A percentile compares a stretch with the other conserved stretches of the same genome.
Conservation (phyloP, 30 jellyfish, hydroid and myxozoan genomes). For the Hydractinia echinata region DNA sequence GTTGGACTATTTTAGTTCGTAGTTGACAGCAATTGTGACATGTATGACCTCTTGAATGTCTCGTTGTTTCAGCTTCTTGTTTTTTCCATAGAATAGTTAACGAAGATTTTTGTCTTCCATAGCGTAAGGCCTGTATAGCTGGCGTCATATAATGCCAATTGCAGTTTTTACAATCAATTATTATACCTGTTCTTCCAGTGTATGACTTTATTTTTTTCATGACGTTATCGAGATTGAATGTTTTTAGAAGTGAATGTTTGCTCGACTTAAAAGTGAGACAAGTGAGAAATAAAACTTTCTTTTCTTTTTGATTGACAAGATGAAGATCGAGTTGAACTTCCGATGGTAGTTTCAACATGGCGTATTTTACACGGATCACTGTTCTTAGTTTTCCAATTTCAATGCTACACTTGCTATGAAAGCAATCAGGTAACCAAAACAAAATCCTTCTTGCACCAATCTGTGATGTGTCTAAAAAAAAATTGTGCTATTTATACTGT, state of each 20-base stretch:
- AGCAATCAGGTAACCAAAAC: constrained; percentile 2
- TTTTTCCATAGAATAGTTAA: constrained; percentile 1
- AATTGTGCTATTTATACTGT: too few relatives aligned
- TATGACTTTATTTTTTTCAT: background rate
- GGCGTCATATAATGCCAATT: background rate
- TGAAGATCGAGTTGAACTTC: too few relatives aligned
- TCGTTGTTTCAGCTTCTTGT: background rate
- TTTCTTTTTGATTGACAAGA: too few relatives aligned
- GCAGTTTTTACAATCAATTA: background rate
- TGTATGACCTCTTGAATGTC: background rate
- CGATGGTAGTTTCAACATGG: too few relatives aligned
- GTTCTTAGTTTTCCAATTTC: background rate
- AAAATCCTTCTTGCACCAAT: background rate
- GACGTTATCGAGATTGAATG: too few relatives aligned
- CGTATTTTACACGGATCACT: background rate
- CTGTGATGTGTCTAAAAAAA: background rate
- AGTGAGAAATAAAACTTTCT: too few relatives aligned
- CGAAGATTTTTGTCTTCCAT: constrained; percentile 1
- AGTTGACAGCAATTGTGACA: constrained; percentile 9
- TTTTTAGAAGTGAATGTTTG: too few relatives aligned
- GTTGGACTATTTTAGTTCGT: background rate
- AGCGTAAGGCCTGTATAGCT: background rate
- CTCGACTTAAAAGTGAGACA: too few relatives aligned
- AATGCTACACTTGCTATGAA: background rate
- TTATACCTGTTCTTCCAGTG: background rate